Evolutionary conservation across 30 jellyfish, hydroid and myxozoan genomes (phyloP).

Genomic region (Chironex yamaguchii): DNA sequence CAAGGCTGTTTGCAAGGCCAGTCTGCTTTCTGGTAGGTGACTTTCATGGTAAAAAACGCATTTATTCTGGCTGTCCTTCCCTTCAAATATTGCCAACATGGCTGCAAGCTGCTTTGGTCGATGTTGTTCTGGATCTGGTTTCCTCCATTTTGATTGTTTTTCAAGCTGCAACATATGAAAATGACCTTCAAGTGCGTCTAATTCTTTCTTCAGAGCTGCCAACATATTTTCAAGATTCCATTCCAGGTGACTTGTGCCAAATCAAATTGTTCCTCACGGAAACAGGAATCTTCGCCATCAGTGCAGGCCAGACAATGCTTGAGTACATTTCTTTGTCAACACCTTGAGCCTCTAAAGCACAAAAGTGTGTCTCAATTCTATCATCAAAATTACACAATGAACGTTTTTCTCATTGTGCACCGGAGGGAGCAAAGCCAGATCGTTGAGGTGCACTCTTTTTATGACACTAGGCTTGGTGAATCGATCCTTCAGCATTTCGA

Average conservation of each 20-base stretch:
- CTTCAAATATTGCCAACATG: no score
- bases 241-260: slow-evolving; percentile 22
- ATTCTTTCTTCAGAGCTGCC: slow-evolving; percentile 5
- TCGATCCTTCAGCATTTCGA: slow-evolving; percentile 2
- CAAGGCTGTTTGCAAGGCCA: no score
- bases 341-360: slow-evolving; percentile 45
- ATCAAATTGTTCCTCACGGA: slow-evolving; percentile 34
- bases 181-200: slow-evolving; percentile 1
- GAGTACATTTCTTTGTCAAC: slow-evolving; percentile 24
- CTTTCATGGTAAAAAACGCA: background rate
- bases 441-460: slow-evolving; percentile 8
- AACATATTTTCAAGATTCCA: slow-evolving; percentile 28
- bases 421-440: slow-evolving; percentile 22
- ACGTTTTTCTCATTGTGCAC: slow-evolving; percentile 51
- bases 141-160: background rate
- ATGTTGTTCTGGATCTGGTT: background rate
- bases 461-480: slow-evolving; percentile 40
- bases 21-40: background rate
- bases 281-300: slow-evolving; percentile 35
- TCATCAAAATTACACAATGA: slow-evolving; percentile 41
- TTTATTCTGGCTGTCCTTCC: no score
- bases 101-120: no score
- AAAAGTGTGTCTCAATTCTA: slow-evolving; percentile 31
- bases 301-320: slow-evolving; percentile 28
- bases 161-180: background rate